Percentiles rank a stretch among this genome's conserved stretches.
These are phyloP conservation scores for Pecten maximus DNA, from an alignment of 2,888 invertebrate genomes.

Conservation along the genomic window DNA sequence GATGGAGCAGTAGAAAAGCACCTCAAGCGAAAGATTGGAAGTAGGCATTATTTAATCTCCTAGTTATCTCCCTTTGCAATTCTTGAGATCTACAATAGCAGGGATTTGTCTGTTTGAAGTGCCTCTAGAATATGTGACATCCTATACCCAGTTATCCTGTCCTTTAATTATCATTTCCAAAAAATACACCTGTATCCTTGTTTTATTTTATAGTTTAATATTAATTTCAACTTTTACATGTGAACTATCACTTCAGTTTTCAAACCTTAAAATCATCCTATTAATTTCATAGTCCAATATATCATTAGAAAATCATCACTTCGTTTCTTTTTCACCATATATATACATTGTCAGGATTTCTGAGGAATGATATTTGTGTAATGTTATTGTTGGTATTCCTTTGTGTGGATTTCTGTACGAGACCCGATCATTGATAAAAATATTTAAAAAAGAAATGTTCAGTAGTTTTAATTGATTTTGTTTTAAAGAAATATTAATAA, in stretches of 20 bases:
- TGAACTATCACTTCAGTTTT: neutral
- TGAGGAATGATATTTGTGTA: neutral
- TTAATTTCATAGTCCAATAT: neutral
- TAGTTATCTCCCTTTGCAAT: neutral
- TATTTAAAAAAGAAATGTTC: neutral
- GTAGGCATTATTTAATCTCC: neutral
- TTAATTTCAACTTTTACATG: neutral
- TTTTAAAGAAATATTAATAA: neutral
- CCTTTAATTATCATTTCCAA: too few species aligned
- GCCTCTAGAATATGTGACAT: neutral
- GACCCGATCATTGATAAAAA: neutral
- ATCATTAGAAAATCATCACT: neutral
- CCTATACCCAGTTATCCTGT: neutral
- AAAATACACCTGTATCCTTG: too few species aligned
- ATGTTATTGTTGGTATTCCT: neutral
- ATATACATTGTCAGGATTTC: neutral
- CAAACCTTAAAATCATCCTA: neutral
- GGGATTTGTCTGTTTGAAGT: neutral
- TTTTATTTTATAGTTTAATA: neutral
- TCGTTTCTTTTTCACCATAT: neutral
- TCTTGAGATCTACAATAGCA: neutral
- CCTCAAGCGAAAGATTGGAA: neutral
- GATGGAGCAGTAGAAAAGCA: too few species aligned
- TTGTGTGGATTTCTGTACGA: neutral
- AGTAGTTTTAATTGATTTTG: neutral